Conservation (phyloP, 2,888 invertebrate species). For the Hylaea fasciaria region DNA sequence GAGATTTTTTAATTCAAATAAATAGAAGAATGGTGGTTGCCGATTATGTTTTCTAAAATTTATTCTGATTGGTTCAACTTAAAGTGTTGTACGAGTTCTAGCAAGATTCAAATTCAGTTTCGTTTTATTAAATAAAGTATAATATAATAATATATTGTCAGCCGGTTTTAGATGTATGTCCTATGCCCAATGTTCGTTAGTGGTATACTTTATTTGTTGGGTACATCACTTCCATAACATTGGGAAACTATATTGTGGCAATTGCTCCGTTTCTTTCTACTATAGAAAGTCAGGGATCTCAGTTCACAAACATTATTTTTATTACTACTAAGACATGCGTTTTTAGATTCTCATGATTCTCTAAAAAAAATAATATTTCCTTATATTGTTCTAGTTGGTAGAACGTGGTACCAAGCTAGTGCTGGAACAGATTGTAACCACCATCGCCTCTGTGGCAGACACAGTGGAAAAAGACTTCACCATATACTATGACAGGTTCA, state of each 20-base stretch:
- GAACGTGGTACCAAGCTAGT: conserved; percentile 98
- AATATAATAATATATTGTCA: not conserved
- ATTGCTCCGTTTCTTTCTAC: conserved; percentile 75
- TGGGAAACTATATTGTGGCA: conserved; percentile 76
- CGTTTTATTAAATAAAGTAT: too few relatives aligned
- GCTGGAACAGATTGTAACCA: conserved; percentile 99
- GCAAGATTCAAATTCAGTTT: too few relatives aligned
- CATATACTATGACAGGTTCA: conserved; percentile 95
- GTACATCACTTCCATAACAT: conserved; percentile 81
- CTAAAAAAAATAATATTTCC: not conserved
- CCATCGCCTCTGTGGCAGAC: conserved; percentile 99
- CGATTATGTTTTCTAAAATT: too few relatives aligned
- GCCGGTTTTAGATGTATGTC: not conserved
- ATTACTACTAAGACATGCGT: not conserved
- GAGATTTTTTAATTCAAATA: conserved; percentile 39
- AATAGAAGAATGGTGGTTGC: too few relatives aligned
- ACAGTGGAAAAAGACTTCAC: conserved; percentile 98
- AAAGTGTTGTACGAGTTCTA: too few relatives aligned
- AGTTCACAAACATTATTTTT: conserved; percentile 68
- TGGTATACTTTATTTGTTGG: conserved; percentile 59
- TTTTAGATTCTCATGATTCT: not conserved
- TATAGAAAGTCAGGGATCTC: conserved; percentile 75
- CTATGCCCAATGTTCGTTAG: conserved; percentile 80
- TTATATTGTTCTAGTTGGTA: conserved; percentile 85
- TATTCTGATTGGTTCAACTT: too few relatives aligned